Evolutionary conservation across 2,113 vertebrate genomes (phyloP), one percentile per base, ranked within the genome.

Genomic region (Eptatretus burgeri): DNA sequence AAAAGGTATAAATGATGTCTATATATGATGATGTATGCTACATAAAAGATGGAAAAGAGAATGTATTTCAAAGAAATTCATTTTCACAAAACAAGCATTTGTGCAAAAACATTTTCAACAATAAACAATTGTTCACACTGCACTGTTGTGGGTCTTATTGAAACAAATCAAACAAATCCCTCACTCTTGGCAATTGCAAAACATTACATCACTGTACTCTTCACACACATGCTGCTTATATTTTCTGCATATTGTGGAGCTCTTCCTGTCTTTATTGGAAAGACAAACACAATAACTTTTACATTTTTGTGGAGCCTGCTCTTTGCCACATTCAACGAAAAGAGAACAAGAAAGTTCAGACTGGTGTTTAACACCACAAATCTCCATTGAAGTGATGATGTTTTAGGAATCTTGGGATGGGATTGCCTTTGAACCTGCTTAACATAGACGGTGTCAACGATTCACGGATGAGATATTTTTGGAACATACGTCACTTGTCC

Each of bases 261-360:
- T 60, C 63, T 66, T 66, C n/a, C 18, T 11, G 52, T 51, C 65
- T 62, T 66, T 63, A 50, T n/a, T 65, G n/a, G 51, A 49, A 62
- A 49, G 27, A 51, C 65, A 66, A 17, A 60, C 51, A 52, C 62
- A 50, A n/a, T 51, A 62, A 27, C 17, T 66, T 14, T 66, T 66
- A 18, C 17, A 17, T 27, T 66, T 50, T 50, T 14, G 13, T 65
- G 60, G 65, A 50, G 53, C 65, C 64, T 65, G 14, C 49, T 16
- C 7, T 62, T 62, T 10, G 16, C 2, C 41, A 10, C 52, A 51
- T 41, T 62, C 17, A 12, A 16, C 50, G 56, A 50, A 16, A 51
- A 27, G 16, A 18, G 13, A 56, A 51, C 49, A 52, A 63, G 62
- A 14, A 52, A 63, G 19, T 14, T 63, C 65, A 66, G 51, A 63